Base-by-base conservation (phyloP, 2,797 vertebrate species). In the Hoplostethus mediterraneus region DNA sequence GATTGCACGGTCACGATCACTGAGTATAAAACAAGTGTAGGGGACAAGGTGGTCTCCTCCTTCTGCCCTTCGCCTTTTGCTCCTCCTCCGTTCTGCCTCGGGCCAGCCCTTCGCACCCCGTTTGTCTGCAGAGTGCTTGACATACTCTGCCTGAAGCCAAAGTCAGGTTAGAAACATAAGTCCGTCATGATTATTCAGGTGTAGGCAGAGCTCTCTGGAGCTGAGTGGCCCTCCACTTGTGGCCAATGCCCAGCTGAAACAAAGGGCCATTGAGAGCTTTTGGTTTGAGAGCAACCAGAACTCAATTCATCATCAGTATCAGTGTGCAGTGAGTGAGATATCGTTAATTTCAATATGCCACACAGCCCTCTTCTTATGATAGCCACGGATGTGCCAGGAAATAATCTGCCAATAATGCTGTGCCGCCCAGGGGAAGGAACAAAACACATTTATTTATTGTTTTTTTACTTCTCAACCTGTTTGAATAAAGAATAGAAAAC, bases 101-200 rank as follows among this genome's bases (percentile, higher is more conserved):
- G 62, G 57, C 77, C 54, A 70, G 21, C 56, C 48, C 71, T 67
- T 63, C 68, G 60, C 59, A 51, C 69, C 69, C 57, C 75, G 60
- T 79, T 63, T 56, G 30, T 79, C 66, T 71, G 51, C 58, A 59
- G 55, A 67, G 85, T 77, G 65, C 79, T 87, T 83, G 70, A 86
- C 79, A 82, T 82, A 52, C 64, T 75, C 71, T 79, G 60, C 54
- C 79, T 74, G 73, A 84, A 80, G 76, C 72, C 67, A 81, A 86
- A 79, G 81, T 87, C 84, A 83, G 62, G 71, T 83, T 81, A 82
- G 84, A 71, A 81, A 87, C 71, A 68, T 72, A 79, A 67, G 52
- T 71, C 72, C 75, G 75, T 77, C 73, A 87, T 85, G 86, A 85
- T 81, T 82, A 90, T 87, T 88, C 80, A 74, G 82, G 62, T 73